phyloP scores from a whole-genome alignment of 2,888 invertebrate genomes.

The Drosophila bunnanda region DNA sequence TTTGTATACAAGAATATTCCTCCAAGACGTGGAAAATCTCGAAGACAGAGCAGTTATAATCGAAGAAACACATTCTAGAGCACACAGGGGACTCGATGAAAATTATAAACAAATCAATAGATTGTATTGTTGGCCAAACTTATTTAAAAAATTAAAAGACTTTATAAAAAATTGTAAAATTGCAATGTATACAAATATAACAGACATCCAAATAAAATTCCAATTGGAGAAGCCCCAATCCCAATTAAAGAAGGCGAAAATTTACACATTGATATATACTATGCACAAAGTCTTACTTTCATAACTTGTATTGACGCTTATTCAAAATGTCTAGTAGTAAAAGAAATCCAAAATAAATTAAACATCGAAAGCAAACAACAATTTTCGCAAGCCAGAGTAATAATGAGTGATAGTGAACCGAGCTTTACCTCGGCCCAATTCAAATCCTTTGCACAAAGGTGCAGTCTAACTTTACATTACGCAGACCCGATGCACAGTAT shows the following conservation, averaged over 20 bases:
- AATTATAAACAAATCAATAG: too few relatives aligned
- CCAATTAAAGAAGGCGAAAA: neutral
- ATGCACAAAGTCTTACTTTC: neutral
- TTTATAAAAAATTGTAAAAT: neutral
- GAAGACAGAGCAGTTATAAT: too few relatives aligned
- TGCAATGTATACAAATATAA: too few relatives aligned
- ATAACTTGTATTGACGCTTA: too few relatives aligned
- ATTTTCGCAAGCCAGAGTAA: too few relatives aligned
- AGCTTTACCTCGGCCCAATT: constrained; percentile 10
- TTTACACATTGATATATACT: neutral
- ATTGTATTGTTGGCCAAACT: too few relatives aligned
- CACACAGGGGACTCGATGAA: too few relatives aligned
- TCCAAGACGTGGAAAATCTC: constrained; percentile 3
- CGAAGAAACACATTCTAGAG: too few relatives aligned
- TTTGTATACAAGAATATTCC: neutral
- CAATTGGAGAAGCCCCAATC: neutral
- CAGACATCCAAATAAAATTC: too few relatives aligned
- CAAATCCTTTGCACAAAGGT: too few relatives aligned
- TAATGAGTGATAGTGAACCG: constrained; percentile 5
- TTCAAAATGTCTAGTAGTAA: neutral
- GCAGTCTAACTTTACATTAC: neutral
- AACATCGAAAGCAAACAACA: neutral
- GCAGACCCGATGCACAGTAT: neutral
- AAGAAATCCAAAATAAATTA: neutral
- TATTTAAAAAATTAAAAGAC: neutral